These are phyloP conservation scores for Holotrichia oblita DNA, from an alignment of 1,140 invertebrate species.

Conservation along the genomic window DNA sequence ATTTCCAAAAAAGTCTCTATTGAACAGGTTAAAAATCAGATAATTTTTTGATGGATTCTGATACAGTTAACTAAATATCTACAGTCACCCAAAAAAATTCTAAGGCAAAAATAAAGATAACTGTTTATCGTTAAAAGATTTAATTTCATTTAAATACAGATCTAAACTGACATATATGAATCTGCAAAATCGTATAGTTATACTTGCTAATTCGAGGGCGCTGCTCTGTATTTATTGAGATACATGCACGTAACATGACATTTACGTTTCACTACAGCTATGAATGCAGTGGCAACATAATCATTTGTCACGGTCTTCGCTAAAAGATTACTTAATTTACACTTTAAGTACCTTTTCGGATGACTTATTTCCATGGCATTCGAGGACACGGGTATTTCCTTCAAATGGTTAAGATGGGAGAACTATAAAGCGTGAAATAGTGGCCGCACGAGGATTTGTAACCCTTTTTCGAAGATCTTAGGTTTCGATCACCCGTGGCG, in stretches of 20 bases:
- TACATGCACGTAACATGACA: not conserved
- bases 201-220: not conserved
- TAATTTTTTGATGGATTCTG: too few species aligned
- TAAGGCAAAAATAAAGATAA: too few species aligned
- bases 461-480: not conserved
- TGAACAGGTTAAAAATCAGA: too few species aligned
- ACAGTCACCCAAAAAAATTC: too few species aligned
- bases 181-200: too few species aligned
- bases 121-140: too few species aligned
- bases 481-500: not conserved
- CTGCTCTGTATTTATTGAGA: not conserved
- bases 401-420: not conserved
- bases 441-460: not conserved
- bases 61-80: too few species aligned
- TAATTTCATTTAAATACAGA: too few species aligned
- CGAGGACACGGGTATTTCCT: not conserved
- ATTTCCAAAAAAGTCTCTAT: too few species aligned
- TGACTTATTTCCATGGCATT: not conserved
- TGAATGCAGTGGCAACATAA: not conserved
- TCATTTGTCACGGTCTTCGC: not conserved
- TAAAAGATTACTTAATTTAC: constrained; percentile 2
- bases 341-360: not conserved
- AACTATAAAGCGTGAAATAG: not conserved
- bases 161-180: too few species aligned
- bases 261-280: not conserved